A percentile compares a stretch with the other conserved stretches of the same genome.
These are phyloP conservation scores for Bhutanitis thaidina DNA, from an alignment of 2,888 invertebrate species.

Conservation along the genomic window DNA sequence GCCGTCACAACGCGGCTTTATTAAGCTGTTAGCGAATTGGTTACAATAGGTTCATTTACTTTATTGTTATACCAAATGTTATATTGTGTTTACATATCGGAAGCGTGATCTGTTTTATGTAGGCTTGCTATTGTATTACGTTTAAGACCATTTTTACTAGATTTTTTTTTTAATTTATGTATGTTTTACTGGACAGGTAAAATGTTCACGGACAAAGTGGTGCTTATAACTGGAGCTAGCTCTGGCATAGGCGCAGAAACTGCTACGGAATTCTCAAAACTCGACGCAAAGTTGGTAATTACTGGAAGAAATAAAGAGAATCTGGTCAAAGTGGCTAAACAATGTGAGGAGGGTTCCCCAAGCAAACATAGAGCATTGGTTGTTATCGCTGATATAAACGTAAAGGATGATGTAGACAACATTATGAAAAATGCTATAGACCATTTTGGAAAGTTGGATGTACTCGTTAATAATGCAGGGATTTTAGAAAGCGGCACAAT, in stretches of 20 bases:
- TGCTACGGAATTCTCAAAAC: constrained; percentile 83
- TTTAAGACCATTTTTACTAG: too few relatives aligned
- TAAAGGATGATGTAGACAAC: constrained; percentile 82
- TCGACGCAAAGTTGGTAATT: constrained; percentile 81
- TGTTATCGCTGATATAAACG: constrained; percentile 83
- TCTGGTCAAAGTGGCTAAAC: constrained; percentile 80
- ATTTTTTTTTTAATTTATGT: neutral
- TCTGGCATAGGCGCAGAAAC: constrained; percentile 88
- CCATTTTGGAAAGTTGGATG: constrained; percentile 84
- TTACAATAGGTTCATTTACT: too few relatives aligned
- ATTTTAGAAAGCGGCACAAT: constrained; percentile 88
- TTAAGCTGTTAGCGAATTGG: too few relatives aligned
- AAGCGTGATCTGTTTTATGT: too few relatives aligned
- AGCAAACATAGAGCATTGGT: constrained; percentile 68
- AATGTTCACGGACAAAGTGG: constrained; percentile 80
- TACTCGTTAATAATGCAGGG: constrained; percentile 94
- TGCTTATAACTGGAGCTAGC: constrained; percentile 84
- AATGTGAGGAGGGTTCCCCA: constrained; percentile 71
- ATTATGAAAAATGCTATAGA: constrained; percentile 84
- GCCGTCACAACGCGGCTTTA: too few relatives aligned
- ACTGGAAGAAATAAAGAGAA: constrained; percentile 86
- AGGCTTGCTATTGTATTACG: too few relatives aligned
- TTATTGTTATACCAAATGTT: too few relatives aligned
- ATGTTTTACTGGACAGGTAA: constrained; percentile 15
- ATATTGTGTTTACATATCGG: too few relatives aligned